Conservation (phyloP, 2,888 invertebrate genomes). For the Lochmaea capreae region DNA sequence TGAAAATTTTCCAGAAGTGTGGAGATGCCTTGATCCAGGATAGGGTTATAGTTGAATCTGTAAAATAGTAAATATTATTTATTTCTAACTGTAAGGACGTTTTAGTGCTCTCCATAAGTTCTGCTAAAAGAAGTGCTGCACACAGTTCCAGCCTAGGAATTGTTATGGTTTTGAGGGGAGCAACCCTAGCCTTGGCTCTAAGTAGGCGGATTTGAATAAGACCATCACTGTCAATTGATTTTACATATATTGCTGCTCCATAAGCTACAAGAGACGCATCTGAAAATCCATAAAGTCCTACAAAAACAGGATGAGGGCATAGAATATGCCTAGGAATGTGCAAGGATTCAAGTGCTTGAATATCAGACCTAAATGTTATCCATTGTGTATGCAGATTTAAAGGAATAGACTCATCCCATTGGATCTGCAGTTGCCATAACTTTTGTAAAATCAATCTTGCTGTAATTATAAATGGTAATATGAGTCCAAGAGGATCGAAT, state of each 20-base stretch:
- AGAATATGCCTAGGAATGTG: conserved; percentile 28
- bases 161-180: background rate
- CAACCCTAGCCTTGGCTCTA: conserved; percentile 4
- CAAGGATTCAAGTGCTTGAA: conserved; percentile 15
- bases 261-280: conserved; percentile 37
- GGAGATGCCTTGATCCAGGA: conserved; percentile 33
- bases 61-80: conserved; percentile 14
- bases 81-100: conserved; percentile 7
- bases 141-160: background rate
- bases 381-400: conserved; percentile 14
- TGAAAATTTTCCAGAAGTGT: no score
- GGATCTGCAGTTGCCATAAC: conserved; percentile 31
- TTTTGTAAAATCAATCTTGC: conserved; percentile 34
- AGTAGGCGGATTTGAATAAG: background rate
- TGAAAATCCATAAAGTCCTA: conserved; percentile 38
- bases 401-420: conserved; percentile 35
- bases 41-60: conserved; percentile 36
- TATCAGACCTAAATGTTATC: background rate
- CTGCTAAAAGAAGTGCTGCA: background rate
- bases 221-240: background rate
- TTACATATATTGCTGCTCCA: conserved; percentile 10
- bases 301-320: conserved; percentile 6
- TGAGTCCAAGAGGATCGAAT: conserved; percentile 38
- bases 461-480: conserved; percentile 27
- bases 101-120: background rate